Evolutionary conservation across 2,113 vertebrate genomes (phyloP), one percentile per base, ranked within the genome.

Genomic region (Phoxinus phoxinus): DNA sequence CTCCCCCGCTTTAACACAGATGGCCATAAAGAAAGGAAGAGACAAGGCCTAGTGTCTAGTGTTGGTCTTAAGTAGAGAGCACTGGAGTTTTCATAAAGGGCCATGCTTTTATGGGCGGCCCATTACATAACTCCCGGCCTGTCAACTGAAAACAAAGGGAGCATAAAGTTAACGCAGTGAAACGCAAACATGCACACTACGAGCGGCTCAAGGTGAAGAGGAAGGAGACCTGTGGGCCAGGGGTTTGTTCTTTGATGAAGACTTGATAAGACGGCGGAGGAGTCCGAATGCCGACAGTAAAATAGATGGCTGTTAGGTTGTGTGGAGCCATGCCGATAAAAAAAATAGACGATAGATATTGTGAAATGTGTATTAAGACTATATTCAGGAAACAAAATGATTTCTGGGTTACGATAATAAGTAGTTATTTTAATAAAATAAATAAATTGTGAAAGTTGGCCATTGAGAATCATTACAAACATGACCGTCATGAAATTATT

Each of bases 101-200:
- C 88, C 35, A 83, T 46, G 76, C 87, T 94, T 91, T 95, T 94
- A 95, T 88, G 91, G 90, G 79, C 17, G 91, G 88, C 90, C 90
- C 88, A 85, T 93, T 88, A 93, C 93, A 94, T 94, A 93, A 94
- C 92, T 82, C 93, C 93, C 89, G 59, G 87, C 90, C 88, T 89
- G 88, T 93, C 90, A 83, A 88, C 88, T 85, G 85, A 92, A 93
- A 91, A 94, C 92, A 94, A 93, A 92, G 92, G 90, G 91, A 90
- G 93, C 91, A 91, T 94, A 92, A 95, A 95, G 93, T 94, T 94
- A 94, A 95, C 88, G 91, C 91, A 88, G 88, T 86, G 91, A 94
- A 95, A 95, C 93, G 71, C 92, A 93, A 93, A 94, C 90, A 92
- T 37, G 65, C 89, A 90, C 85, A 83, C 91, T 85, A 6, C 75